phyloP scores from a whole-genome alignment of 2,113 vertebrate species.

The Peromyscus californicus region DNA sequence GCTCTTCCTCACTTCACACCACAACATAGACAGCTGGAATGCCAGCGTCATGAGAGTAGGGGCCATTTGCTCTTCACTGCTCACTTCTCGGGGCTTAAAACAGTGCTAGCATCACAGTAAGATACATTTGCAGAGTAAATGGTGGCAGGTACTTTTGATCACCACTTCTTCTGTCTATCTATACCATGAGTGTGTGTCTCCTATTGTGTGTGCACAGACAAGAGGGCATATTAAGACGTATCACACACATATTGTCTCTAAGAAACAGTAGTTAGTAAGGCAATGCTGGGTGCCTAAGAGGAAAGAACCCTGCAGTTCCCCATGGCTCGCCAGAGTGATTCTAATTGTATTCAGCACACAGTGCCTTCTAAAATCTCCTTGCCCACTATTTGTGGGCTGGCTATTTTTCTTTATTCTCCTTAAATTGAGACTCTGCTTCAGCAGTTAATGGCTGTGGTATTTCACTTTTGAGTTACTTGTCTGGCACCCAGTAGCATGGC shows the following conservation, averaged over 20 bases:
- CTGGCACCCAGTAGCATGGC: background rate
- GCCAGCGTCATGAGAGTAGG: background rate
- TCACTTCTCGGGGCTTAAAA: background rate
- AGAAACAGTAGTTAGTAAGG: background rate
- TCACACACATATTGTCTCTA: background rate
- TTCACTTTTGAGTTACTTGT: slow-evolving; percentile 46
- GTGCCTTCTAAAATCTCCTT: slow-evolving; percentile 1
- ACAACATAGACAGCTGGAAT: background rate
- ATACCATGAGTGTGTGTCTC: background rate
- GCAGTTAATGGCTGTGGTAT: slow-evolving; percentile 57
- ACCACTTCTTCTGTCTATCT: background rate
- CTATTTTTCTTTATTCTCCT: slow-evolving; percentile 71
- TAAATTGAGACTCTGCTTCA: slow-evolving; percentile 50
- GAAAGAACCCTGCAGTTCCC: background rate
- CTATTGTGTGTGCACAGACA: background rate
- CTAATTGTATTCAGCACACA: background rate
- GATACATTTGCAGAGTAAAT: background rate
- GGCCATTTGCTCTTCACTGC: background rate
- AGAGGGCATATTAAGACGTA: background rate
- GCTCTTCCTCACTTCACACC: background rate
- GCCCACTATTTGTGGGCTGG: slow-evolving; percentile 9
- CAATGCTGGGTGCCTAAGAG: background rate
- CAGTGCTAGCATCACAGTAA: background rate
- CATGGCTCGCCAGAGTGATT: background rate
- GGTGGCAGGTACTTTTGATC: background rate